Evolutionary conservation across 2,113 vertebrate species (phyloP).

Genomic region (Dromas ardeola): DNA sequence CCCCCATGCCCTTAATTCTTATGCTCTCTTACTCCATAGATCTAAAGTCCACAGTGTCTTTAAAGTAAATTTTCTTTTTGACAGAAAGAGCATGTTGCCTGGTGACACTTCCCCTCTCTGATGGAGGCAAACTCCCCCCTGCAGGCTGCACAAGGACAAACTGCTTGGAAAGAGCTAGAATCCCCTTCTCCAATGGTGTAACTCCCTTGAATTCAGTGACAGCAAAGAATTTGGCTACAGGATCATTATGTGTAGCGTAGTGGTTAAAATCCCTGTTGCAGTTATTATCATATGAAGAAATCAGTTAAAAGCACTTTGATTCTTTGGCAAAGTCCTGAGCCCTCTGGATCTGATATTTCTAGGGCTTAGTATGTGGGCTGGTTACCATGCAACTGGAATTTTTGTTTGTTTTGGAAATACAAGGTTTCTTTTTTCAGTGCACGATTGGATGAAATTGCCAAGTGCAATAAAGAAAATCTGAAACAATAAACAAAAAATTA

Average conservation of each 20-base stretch:
- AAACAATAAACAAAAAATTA: constrained; percentile 31
- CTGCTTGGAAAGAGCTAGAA: not conserved
- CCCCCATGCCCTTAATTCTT: not conserved
- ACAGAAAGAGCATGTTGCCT: not conserved
- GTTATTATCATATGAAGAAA: not conserved
- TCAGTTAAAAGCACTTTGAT: not conserved
- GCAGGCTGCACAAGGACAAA: not conserved
- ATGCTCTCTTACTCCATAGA: not conserved
- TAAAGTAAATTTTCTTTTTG: not conserved
- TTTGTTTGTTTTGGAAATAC: constrained; percentile 34
- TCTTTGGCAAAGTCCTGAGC: not conserved
- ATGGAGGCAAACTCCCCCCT: not conserved
- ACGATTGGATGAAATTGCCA: constrained; percentile 4
- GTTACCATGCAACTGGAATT: constrained; percentile 36
- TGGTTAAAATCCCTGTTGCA: not conserved
- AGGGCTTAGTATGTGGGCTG: not conserved
- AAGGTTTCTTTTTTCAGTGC: not conserved
- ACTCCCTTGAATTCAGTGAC: not conserved
- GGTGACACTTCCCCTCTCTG: not conserved
- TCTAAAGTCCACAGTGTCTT: not conserved
- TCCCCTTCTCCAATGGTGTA: not conserved
- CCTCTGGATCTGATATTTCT: constrained; percentile 17
- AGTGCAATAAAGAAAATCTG: not conserved
- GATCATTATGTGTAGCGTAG: not conserved
- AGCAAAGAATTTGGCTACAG: not conserved